Percentiles rank a stretch among this genome's conserved stretches.
Conservation (phyloP, 1,140 invertebrate genomes). For the Cephus cinctus region DNA sequence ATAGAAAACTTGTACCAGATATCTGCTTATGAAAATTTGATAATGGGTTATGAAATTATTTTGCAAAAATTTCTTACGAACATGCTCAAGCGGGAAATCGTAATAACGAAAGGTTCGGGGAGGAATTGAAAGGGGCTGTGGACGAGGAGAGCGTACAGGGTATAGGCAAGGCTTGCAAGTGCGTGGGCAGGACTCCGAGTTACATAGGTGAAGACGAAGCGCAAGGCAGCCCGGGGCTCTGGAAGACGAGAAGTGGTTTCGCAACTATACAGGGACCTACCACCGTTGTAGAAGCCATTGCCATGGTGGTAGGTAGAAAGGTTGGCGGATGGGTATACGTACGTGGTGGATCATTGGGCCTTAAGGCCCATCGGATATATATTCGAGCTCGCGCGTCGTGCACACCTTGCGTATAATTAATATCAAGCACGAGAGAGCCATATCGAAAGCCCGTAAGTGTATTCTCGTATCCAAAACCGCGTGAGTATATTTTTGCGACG, state of each 20-base stretch:
- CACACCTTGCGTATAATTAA: slow-evolving; percentile 28
- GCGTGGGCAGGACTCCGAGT: slow-evolving; percentile 39
- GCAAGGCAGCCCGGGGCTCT: slow-evolving; percentile 32
- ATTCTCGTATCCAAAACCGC: too few species aligned
- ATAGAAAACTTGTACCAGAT: too few species aligned
- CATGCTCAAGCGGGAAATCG: too few species aligned
- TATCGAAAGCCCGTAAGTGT: too few species aligned
- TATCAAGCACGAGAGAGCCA: too few species aligned
- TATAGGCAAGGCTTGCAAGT: slow-evolving; percentile 32
- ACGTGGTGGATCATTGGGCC: slow-evolving; percentile 3
- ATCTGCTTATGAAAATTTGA: too few species aligned
- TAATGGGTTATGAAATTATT: too few species aligned
- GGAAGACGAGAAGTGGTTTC: slow-evolving; percentile 44
- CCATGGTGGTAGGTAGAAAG: slow-evolving; percentile 6
- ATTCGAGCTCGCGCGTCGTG: slow-evolving; percentile 22
- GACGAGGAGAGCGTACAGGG: not conserved
- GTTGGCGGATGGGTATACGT: slow-evolving; percentile 2
- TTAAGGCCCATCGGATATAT: slow-evolving; percentile 18
- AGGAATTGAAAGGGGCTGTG: not conserved
- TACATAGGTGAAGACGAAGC: slow-evolving; percentile 15
- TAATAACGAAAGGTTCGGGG: too few species aligned
- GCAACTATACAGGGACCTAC: slow-evolving; percentile 36
- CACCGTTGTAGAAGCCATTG: slow-evolving; percentile 27
- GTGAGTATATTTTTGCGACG: too few species aligned
- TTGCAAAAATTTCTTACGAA: too few species aligned